Evolutionary conservation across 1,140 invertebrate species (phyloP), one percentile per base, ranked within the genome.

Genomic region (Drosophila ananassae): DNA sequence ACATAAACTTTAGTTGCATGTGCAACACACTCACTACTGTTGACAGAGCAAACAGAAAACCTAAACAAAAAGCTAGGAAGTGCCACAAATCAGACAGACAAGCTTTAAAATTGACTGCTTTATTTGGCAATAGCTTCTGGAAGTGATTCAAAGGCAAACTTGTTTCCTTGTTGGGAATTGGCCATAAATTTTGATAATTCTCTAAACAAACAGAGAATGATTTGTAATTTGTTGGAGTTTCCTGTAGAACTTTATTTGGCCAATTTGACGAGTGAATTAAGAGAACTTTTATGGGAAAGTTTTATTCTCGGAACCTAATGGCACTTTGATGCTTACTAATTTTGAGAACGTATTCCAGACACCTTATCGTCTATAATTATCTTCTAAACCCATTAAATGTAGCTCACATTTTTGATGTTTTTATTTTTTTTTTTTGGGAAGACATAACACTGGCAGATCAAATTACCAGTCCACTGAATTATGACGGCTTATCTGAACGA

Each of bases 61-160:
- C 13, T 41, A 24, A 21, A 47, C 34, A 61, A 51, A 72, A 71
- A 72, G n/a, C 25, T 37, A 60, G 67, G 67, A 72, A 72, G 13
- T 52, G 28, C n/a, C 34, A 30, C 54, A 51, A 59, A 59, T 37
- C 34, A 44, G 51, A 59, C 51, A 9, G 51, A 46, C 30, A 21
- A n/a, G 41, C 39, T 58, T 32, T 17, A 28, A 21, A 64, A 64
- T 39, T 47, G 22, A 30, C 25, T 21, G 17, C 60, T 56, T 41
- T 53, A 75, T 74, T 74, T 74, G 71, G 47, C 1, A 37, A 28
- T 28, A 56, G 21, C 51, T 69, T 56, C 63, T 56, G 48, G 51
- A 56, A 56, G 48, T 56, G 51, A 69, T 48, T 32, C 66, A 69
- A 56, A 52, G 71, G 52, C 60, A 75, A 75, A 75, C 71, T 21